phyloP scores from a whole-genome alignment of 1,140 invertebrate species.

The Stenopsyche tienmushanensis region DNA sequence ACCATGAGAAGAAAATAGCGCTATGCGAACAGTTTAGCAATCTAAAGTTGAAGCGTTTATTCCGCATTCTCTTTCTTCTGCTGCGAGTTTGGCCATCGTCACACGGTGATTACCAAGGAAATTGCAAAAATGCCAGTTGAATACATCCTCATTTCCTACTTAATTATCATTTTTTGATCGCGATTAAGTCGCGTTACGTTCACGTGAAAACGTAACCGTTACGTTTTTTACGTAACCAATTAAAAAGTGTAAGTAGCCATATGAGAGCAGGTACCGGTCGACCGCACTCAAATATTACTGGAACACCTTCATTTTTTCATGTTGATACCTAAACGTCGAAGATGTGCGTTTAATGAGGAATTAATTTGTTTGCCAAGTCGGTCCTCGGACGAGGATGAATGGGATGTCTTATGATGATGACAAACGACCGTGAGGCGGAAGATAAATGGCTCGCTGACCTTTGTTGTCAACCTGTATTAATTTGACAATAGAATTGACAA shows the following conservation, averaged over 20 bases:
- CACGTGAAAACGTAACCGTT: constrained; percentile 22
- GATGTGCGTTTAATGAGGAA: too few species aligned
- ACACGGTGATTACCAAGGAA: constrained; percentile 11
- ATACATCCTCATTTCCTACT: constrained; percentile 25
- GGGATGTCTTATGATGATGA: background rate
- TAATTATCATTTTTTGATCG: constrained; percentile 11
- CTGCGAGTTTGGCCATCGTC: background rate
- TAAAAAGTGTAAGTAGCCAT: constrained; percentile 2
- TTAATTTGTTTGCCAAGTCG: too few species aligned
- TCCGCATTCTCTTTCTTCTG: constrained; percentile 8
- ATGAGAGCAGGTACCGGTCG: background rate
- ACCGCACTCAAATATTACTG: too few species aligned
- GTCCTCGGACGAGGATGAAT: too few species aligned
- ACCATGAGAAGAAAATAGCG: too few species aligned
- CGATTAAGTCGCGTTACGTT: constrained; percentile 8
- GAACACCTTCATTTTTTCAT: too few species aligned
- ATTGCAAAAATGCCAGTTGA: constrained; percentile 18
- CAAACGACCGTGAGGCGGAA: background rate
- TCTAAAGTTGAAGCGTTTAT: too few species aligned
- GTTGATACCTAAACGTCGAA: too few species aligned
- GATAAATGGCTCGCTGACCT: constrained; percentile 14
- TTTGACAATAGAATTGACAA: too few species aligned
- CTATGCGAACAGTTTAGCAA: too few species aligned
- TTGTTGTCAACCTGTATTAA: background rate
- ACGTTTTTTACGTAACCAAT: constrained; percentile 16